Conservation (phyloP, 2,113 vertebrate genomes). For the Cheilinus undulatus region DNA sequence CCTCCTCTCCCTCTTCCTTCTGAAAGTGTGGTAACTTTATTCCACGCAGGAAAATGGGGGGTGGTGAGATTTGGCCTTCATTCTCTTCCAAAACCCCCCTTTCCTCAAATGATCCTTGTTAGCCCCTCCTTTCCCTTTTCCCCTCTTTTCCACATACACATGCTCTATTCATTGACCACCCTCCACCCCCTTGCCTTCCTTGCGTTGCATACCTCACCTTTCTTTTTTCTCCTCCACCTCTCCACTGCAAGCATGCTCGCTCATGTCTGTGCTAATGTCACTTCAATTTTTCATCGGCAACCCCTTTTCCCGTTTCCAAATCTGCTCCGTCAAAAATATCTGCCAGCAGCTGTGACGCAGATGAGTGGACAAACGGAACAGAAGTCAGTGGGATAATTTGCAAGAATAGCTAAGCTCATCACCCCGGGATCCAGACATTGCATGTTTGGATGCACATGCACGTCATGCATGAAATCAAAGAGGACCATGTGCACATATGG, state of each 20-base stretch:
- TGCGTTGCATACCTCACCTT: constrained; percentile 69
- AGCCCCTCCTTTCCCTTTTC: constrained; percentile 58
- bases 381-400: background rate
- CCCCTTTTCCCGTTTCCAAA: constrained; percentile 69
- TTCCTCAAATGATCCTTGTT: constrained; percentile 71
- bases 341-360: constrained; percentile 40
- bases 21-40: constrained; percentile 70
- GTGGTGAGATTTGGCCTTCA: constrained; percentile 46
- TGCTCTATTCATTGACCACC: constrained; percentile 66
- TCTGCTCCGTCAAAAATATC: constrained; percentile 46
- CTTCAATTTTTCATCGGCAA: constrained; percentile 78
- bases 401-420: background rate
- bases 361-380: background rate
- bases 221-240: constrained; percentile 58
- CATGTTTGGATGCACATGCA: background rate
- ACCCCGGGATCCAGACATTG: background rate
- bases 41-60: constrained; percentile 47
- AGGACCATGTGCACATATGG: background rate
- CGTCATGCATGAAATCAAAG: background rate
- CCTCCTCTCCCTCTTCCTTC: constrained; percentile 48
- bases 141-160: constrained; percentile 35
- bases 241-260: constrained; percentile 63
- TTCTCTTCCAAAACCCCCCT: constrained; percentile 52
- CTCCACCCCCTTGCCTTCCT: constrained; percentile 47
- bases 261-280: constrained; percentile 77